These are phyloP conservation scores for Pelecanus crispus DNA, from an alignment of 2,113 vertebrate genomes.

Conservation along the genomic window DNA sequence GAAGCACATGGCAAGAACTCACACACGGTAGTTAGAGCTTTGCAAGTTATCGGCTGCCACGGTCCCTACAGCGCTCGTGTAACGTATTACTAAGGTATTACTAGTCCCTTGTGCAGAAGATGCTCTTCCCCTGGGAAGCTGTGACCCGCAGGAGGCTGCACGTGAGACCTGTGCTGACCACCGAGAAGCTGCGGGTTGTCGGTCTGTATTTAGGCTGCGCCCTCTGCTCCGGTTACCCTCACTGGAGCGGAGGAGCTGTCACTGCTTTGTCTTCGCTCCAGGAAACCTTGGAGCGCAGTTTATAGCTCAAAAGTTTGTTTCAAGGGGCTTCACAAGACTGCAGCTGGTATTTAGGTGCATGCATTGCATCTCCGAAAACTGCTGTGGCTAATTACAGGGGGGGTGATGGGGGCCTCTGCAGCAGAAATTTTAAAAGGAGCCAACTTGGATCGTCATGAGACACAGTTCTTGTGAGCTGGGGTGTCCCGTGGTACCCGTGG, in stretches of 20 bases:
- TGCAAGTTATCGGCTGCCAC: background rate
- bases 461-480: background rate
- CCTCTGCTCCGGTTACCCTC: rapidly evolving
- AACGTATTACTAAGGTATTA: too few species aligned
- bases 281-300: background rate
- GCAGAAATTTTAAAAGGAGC: background rate
- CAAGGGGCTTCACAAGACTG: rapidly evolving
- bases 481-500: background rate
- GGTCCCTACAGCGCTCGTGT: rapidly evolving
- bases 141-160: background rate
- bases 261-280: background rate
- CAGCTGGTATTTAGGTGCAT: rapidly evolving
- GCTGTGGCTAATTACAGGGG: rapidly evolving
- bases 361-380: rapidly evolving
- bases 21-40: rapidly evolving
- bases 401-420: background rate
- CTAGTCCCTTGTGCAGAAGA: background rate
- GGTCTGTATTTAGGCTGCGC: rapidly evolving
- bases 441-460: rapidly evolving
- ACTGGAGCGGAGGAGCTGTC: background rate
- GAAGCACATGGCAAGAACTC: background rate
- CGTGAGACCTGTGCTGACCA: rapidly evolving
- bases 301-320: background rate
- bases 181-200: background rate
- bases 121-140: background rate